Conservation (phyloP, 1,140 invertebrate genomes). For the Scaptomyza montana region DNA sequence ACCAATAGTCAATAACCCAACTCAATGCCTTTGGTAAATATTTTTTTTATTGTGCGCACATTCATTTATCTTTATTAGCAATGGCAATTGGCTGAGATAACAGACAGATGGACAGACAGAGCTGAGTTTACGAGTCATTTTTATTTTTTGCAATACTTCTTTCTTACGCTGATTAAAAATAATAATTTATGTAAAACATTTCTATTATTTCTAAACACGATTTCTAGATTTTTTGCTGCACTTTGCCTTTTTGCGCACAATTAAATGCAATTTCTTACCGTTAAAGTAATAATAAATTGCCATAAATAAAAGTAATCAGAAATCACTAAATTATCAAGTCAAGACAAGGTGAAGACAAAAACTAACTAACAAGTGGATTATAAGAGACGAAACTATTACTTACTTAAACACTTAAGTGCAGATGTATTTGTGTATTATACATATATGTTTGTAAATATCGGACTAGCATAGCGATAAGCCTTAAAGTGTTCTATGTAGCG, state of each 20-base stretch:
- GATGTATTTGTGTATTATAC: not conserved
- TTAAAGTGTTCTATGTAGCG: slow-evolving; percentile 25
- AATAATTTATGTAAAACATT: slow-evolving; percentile 65
- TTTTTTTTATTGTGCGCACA: slow-evolving; percentile 57
- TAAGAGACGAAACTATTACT: slow-evolving; percentile 14
- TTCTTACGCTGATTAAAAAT: slow-evolving; percentile 50
- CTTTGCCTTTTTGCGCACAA: slow-evolving; percentile 52
- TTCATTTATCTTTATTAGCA: slow-evolving; percentile 79
- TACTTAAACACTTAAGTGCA: not conserved
- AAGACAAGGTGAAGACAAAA: slow-evolving; percentile 5
- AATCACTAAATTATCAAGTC: slow-evolving; percentile 17
- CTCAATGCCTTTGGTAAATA: slow-evolving; percentile 66
- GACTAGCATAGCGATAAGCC: slow-evolving; percentile 11
- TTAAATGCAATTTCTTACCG: slow-evolving; percentile 50
- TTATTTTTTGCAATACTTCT: slow-evolving; percentile 42
- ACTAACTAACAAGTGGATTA: not conserved
- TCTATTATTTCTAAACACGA: slow-evolving; percentile 52
- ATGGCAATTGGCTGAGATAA: slow-evolving; percentile 75
- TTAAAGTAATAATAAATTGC: slow-evolving; percentile 40
- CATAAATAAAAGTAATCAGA: slow-evolving; percentile 52
- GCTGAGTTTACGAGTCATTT: slow-evolving; percentile 32
- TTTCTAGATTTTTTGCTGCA: slow-evolving; percentile 41
- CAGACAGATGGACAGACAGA: slow-evolving; percentile 21
- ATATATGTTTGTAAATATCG: slow-evolving; percentile 7
- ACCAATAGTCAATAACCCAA: slow-evolving; percentile 64